Evolutionary conservation across 2,888 invertebrate genomes (phyloP), one percentile per base, ranked within the genome.

Genomic region (Digitonthophagus gazella): DNA sequence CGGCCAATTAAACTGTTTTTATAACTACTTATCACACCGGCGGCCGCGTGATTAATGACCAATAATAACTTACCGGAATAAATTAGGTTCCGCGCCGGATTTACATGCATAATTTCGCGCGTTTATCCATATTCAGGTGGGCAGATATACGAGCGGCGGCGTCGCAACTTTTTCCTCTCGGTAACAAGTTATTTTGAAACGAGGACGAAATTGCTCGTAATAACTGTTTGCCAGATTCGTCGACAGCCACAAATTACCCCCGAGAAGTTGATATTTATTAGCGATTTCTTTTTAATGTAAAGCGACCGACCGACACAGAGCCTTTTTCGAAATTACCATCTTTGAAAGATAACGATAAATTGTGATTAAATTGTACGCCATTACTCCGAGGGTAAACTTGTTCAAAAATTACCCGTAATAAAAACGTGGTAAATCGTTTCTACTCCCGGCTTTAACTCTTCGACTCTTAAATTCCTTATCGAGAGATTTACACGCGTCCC

Each of bases 1-100:
- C 66, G 57, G 69, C 64, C 69, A 69, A 69, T 69, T 64, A 69
- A 69, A 67, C 64, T 65, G 67, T 67, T 69, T 69, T 66, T 69
- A 69, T 69, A 67, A 66, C 67, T 67, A 69, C 69, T 69, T 69
- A 69, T 69, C 69, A 69, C 67, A 67, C 64, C 69, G 18, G 64
- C 64, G 64, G 58, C 22, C n/a, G 19, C 64, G 66, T 69, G 69
- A 69, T 69, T 64, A 69, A 69, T 67, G 67, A 58, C 64, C 64
- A 16, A 64, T 69, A 69, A 67, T 69, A 67, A 69, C 64, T 69
- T 69, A 69, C 55, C 22, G 44, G 66, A 64, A 67, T 69, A 69
- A 58, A 69, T 69, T 69, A 64, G 57, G 58, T 69, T 67, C 67
- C 61, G 64, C 64, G 44, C 55, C 55, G 65, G 65, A 65, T 68